phyloP scores from a whole-genome alignment of 92 coral and sea anemone species.

The Epizoanthus fatuus region DNA sequence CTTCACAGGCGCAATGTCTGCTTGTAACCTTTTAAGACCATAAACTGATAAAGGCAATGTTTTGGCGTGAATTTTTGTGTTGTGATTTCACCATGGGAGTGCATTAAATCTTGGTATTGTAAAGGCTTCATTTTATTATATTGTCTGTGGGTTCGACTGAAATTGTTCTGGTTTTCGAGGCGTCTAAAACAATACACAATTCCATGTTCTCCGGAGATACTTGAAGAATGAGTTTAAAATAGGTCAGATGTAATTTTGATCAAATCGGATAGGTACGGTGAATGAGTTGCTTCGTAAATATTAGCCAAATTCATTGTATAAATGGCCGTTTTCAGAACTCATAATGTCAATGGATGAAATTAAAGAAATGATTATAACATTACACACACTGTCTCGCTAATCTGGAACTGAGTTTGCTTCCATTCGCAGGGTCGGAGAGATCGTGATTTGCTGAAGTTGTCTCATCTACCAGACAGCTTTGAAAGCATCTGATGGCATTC shows the following conservation, averaged over 20 bases:
- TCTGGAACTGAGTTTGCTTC: neutral
- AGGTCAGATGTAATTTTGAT: conserved; percentile 1
- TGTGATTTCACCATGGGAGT: conserved; percentile 24
- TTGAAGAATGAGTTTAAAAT: neutral
- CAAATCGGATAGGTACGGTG: conserved; percentile 41
- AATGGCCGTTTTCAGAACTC: conserved; percentile 8
- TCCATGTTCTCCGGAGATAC: conserved; percentile 1
- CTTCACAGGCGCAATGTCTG: neutral
- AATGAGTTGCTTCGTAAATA: conserved; percentile 8
- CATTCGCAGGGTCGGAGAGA: conserved; percentile 25
- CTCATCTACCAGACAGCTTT: conserved; percentile 27
- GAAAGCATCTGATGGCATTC: conserved; percentile 38
- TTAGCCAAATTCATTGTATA: conserved; percentile 23
- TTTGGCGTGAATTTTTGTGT: conserved; percentile 34
- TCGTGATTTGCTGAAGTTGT: conserved; percentile 38
- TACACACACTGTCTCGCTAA: neutral
- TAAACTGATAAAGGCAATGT: neutral
- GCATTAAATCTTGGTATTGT: conserved; percentile 32
- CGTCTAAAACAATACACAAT: neutral
- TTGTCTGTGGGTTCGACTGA: conserved; percentile 3
- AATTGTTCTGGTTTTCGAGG: conserved; percentile 3
- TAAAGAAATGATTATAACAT: neutral
- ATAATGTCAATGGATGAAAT: conserved; percentile 2
- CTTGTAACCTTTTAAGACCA: neutral
- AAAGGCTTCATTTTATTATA: conserved; percentile 31